Evolutionary conservation across 2,888 invertebrate species (phyloP), one percentile per base, ranked within the genome.

Genomic region (Lissonota sp.): DNA sequence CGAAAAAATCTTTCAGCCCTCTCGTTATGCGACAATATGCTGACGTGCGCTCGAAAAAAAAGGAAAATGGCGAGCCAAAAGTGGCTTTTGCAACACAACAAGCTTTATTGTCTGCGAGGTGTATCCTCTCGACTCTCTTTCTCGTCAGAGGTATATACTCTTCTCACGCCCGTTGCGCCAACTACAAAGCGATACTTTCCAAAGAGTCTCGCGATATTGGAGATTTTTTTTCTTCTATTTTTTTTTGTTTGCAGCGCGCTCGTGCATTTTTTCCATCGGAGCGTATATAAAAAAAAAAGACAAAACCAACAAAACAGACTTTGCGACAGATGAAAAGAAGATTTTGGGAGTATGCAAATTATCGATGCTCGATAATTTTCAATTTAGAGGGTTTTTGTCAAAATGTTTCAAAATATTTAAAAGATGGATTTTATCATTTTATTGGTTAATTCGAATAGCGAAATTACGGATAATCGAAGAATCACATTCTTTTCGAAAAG

Each of bases 11-110:
- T 60, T 46, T 39, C 26, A n/a, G 53, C 58, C 64, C 37, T 57
- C 14, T 58, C 63, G 70, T 71, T 77, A 72, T 39, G 16, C 70
- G 60, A 63, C 72, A 78, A 76, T 72, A 80, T 72, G 76, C 76
- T 80, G 80, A 80, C 80, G 76, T 67, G 42, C 57, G 63, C 55
- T 64, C 14, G 64, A 73, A 73, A 64, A 57, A 60, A 64, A 57
- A 74, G 26, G 3, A 26, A 26, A 26, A 26, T 26, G 26, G 26
- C 26, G 26, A 73, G 64, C 37, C 67, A 71, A 55, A 80, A 71
- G 76, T 75, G 60, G 75, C 75, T 55, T 75, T 66, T 67, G 64
- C 46, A 64, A 73, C 46, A 26, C 62, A 57, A 8, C 8, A 26
- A 26, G 26, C 26, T 26, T 26, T 26, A 26, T 26, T 26, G 26